Conservation (phyloP, 2,888 invertebrate species). For the Neoascia interrupta region DNA sequence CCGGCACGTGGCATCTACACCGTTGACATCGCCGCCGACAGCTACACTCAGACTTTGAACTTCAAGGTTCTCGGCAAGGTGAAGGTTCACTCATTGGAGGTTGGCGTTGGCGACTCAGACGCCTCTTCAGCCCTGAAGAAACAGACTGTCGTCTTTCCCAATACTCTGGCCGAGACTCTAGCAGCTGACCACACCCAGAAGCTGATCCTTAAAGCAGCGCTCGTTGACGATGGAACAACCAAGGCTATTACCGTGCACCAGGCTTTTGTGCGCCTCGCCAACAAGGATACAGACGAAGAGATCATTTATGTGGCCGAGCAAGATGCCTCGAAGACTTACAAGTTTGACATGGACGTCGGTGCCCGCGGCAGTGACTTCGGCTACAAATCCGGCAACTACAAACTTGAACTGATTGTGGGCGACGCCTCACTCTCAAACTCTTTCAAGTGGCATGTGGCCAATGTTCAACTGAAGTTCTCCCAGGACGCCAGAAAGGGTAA, state of each 20-base stretch:
- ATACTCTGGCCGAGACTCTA: slow-evolving; percentile 85
- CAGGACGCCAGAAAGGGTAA: slow-evolving; percentile 78
- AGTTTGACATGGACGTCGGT: slow-evolving; percentile 94
- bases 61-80: slow-evolving; percentile 89
- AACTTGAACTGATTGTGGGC: slow-evolving; percentile 91
- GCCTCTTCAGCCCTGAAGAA: slow-evolving; percentile 91
- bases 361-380: slow-evolving; percentile 89
- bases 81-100: slow-evolving; percentile 87
- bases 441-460: slow-evolving; percentile 91
- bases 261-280: slow-evolving; percentile 90
- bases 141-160: slow-evolving; percentile 86
- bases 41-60: slow-evolving; percentile 82
- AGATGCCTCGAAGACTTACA: slow-evolving; percentile 88
- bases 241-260: slow-evolving; percentile 89
- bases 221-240: slow-evolving; percentile 86
- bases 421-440: slow-evolving; percentile 95
- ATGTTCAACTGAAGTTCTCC: slow-evolving; percentile 87
- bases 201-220: slow-evolving; percentile 88
- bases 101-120: slow-evolving; percentile 94
- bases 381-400: slow-evolving; percentile 88
- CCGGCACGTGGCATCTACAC: slow-evolving; percentile 93
- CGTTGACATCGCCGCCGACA: slow-evolving; percentile 87
- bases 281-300: slow-evolving; percentile 86
- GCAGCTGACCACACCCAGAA: slow-evolving; percentile 95
- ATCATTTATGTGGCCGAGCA: slow-evolving; percentile 96